phyloP scores from a whole-genome alignment of 2,797 vertebrate genomes.

The Sebastes jordani region DNA sequence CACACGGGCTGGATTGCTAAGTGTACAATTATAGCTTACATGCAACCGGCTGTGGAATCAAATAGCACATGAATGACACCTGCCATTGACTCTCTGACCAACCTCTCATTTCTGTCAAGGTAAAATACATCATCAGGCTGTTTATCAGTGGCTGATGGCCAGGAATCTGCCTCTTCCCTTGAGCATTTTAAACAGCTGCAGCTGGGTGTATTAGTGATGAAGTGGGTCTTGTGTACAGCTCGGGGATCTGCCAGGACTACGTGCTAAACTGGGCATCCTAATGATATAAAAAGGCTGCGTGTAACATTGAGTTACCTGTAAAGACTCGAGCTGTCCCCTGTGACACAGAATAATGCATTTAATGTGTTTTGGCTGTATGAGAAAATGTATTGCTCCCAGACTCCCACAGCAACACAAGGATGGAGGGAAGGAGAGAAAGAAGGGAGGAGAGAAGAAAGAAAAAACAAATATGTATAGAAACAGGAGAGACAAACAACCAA shows the following conservation, averaged over 20 bases:
- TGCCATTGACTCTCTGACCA: neutral
- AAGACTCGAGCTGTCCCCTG: slow-evolving; percentile 65
- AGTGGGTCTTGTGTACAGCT: slow-evolving; percentile 55
- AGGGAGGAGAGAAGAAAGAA: slow-evolving; percentile 3
- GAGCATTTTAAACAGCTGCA: slow-evolving; percentile 64
- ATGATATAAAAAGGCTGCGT: slow-evolving; percentile 73
- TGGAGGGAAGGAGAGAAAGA: slow-evolving; percentile 18
- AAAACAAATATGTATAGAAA: slow-evolving; percentile 48
- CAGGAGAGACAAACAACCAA: slow-evolving; percentile 32
- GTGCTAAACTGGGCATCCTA: slow-evolving; percentile 70
- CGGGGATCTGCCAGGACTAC: slow-evolving; percentile 62
- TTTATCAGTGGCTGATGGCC: slow-evolving; percentile 45
- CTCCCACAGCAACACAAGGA: slow-evolving; percentile 55
- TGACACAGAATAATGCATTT: slow-evolving; percentile 75
- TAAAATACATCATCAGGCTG: slow-evolving; percentile 40
- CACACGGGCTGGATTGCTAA: neutral
- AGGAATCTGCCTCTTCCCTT: slow-evolving; percentile 52
- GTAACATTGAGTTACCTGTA: slow-evolving; percentile 69
- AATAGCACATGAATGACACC: slow-evolving; percentile 7
- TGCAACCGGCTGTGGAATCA: slow-evolving; percentile 8
- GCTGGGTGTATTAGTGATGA: slow-evolving; percentile 62
- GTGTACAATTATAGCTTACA: neutral
- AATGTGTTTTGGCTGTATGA: slow-evolving; percentile 73
- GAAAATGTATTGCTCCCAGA: slow-evolving; percentile 68
- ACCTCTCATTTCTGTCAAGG: slow-evolving; percentile 30